Evolutionary conservation across 30 jellyfish, hydroid and myxozoan species (phyloP), one percentile per base, ranked within the genome.

Genomic region (Cassiopea xamachana): DNA sequence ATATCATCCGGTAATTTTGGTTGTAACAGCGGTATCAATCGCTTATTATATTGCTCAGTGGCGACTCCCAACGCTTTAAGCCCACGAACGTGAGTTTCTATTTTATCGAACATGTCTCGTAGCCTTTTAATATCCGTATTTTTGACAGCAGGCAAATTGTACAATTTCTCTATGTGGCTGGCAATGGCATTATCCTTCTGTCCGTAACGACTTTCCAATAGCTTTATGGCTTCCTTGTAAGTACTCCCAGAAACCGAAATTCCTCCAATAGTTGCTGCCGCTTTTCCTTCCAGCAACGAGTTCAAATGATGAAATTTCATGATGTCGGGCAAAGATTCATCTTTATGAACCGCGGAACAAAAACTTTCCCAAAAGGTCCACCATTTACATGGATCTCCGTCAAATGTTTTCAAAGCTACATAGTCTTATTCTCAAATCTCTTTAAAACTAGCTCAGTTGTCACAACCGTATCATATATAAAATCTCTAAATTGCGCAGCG

Each of bases 251-350:
- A 60, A 60, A 67, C 16, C 0, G 86, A 67, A 7, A 82, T 6
- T 48, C 85, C 85, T 12, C 68, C 64, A 19, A 82, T 82, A 18
- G 91, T 61, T 7, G 84, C 85, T 10, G 91, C 85, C 12, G 89
- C 85, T 45, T 59, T 82, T 82, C 91, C 87, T 3, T 82, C 91
- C 51, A 82, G 18, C 6, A 82, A 67, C 46, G 89, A 58, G 45
- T 80, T 80, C 89, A 80, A 48, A 84, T 80, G 79, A 45, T 80
- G 79, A 58, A 7, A 80, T 80, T 80, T 80, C 89, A 80, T 45
- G 14, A 80, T 80, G 10, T 80, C 89, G 5, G 89, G 89, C 69
- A 80, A 46, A 16, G n/a, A 5, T 49, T 58, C 44, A 27, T 80
- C 89, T 7, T 47, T 84, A 58, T 80, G 46, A 49, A 80, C 0